Evolutionary conservation across 2,113 vertebrate species (phyloP).

Genomic region (Aepyceros melampus): DNA sequence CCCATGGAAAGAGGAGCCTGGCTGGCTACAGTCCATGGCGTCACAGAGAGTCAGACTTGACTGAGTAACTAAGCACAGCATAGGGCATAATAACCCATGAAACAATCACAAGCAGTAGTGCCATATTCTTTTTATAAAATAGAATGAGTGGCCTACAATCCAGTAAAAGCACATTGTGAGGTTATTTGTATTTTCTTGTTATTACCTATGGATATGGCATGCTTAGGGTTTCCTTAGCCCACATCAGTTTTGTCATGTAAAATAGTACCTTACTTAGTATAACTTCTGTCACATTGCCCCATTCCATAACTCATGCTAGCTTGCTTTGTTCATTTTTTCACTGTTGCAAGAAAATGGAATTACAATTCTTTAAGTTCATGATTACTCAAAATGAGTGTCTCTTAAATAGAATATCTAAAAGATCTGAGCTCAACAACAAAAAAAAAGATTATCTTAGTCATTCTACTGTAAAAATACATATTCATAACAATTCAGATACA

Average conservation of each 20-base stretch:
- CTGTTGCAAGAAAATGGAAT: neutral
- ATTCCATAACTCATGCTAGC: neutral
- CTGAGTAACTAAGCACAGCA: neutral
- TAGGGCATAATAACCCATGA: neutral
- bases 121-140: neutral
- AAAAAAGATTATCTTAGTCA: neutral
- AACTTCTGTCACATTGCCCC: neutral
- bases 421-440: neutral
- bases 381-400: neutral
- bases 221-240: neutral
- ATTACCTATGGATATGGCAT: neutral
- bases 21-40: fast-evolving
- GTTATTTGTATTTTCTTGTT: neutral
- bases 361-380: neutral
- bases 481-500: neutral
- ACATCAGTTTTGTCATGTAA: neutral
- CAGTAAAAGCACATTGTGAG: neutral
- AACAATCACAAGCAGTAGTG: neutral
- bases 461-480: neutral
- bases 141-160: neutral
- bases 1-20: neutral
- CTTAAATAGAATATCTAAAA: neutral
- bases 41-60: neutral
- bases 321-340: neutral
- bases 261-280: neutral